A percentile compares a stretch with the other conserved stretches of the same genome.
Evolutionary conservation across 1,140 invertebrate species (phyloP).

Genomic region (Lordiphosa collinella): DNA sequence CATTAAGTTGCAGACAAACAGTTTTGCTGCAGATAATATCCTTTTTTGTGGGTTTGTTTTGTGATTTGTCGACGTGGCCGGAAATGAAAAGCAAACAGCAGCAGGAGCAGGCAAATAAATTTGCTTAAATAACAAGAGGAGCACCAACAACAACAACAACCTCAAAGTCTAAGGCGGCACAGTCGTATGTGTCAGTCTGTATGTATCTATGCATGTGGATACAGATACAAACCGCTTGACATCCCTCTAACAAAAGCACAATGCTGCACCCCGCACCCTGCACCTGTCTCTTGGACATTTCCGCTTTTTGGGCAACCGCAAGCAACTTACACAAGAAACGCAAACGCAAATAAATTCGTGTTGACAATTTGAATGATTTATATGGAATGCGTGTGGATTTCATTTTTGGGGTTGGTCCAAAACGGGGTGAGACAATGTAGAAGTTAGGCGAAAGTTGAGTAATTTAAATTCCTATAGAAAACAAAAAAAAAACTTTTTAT

Average conservation of each 20-base stretch:
- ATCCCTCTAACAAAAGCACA: slow-evolving; percentile 52
- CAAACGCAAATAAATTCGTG: slow-evolving; percentile 46
- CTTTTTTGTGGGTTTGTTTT: slow-evolving; percentile 56
- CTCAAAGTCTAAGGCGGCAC: slow-evolving; percentile 39
- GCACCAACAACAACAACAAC: slow-evolving; percentile 22
- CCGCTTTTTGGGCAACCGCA: slow-evolving; percentile 43
- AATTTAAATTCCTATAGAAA: too few species aligned
- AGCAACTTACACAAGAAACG: slow-evolving; percentile 38
- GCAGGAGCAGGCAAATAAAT: slow-evolving; percentile 37
- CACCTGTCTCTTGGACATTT: slow-evolving; percentile 42
- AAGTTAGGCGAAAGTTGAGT: neutral
- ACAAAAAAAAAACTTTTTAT: too few species aligned
- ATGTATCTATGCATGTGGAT: neutral
- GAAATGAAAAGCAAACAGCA: slow-evolving; percentile 75
- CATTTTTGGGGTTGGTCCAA: slow-evolving; percentile 15
- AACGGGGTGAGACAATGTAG: neutral
- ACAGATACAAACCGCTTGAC: slow-evolving; percentile 22
- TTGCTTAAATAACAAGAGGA: slow-evolving; percentile 46
- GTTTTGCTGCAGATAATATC: slow-evolving; percentile 71
- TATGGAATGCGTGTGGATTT: slow-evolving; percentile 61
- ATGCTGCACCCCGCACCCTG: slow-evolving; percentile 5
- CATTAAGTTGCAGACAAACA: slow-evolving; percentile 56
- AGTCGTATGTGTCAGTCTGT: neutral
- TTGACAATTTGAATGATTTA: slow-evolving; percentile 73
- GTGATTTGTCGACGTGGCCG: slow-evolving; percentile 74